These are phyloP conservation scores for Gambelia wislizenii DNA, from an alignment of 2,797 vertebrate species.

Conservation along the genomic window DNA sequence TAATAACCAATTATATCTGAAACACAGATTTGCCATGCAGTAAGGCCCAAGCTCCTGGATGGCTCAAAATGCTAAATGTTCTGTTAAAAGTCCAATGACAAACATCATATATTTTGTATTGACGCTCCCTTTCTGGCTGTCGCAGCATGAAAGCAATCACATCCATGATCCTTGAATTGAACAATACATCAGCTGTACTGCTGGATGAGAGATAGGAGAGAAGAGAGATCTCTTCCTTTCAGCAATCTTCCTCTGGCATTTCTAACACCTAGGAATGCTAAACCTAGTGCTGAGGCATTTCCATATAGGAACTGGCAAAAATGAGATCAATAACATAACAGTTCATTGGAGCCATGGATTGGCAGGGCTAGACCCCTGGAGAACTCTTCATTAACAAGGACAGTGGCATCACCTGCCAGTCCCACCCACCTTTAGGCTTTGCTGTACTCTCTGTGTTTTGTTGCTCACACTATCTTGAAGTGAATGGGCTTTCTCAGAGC, in stretches of 20 bases:
- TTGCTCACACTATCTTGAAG: not conserved
- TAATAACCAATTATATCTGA: slow-evolving; percentile 74
- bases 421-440: too few species aligned
- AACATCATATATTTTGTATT: slow-evolving; percentile 63
- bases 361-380: too few species aligned
- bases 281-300: not conserved
- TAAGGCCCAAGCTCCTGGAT: slow-evolving; percentile 28
- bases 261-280: not conserved
- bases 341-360: too few species aligned
- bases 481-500: not conserved
- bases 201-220: accelerated
- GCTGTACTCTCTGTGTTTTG: too few species aligned
- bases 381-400: too few species aligned
- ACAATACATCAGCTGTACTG: not conserved
- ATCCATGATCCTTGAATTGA: not conserved
- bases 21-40: slow-evolving; percentile 40
- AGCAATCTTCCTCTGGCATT: not conserved
- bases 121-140: slow-evolving; percentile 53
- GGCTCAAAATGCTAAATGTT: slow-evolving; percentile 65
- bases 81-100: slow-evolving; percentile 61
- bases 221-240: not conserved
- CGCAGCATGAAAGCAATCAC: slow-evolving; percentile 22
- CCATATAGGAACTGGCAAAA: not conserved
- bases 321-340: too few species aligned
- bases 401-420: too few species aligned